Percentiles rank a stretch among this genome's conserved stretches.
Conservation (phyloP, 2,797 vertebrate genomes). For the Ciconia nigra region DNA sequence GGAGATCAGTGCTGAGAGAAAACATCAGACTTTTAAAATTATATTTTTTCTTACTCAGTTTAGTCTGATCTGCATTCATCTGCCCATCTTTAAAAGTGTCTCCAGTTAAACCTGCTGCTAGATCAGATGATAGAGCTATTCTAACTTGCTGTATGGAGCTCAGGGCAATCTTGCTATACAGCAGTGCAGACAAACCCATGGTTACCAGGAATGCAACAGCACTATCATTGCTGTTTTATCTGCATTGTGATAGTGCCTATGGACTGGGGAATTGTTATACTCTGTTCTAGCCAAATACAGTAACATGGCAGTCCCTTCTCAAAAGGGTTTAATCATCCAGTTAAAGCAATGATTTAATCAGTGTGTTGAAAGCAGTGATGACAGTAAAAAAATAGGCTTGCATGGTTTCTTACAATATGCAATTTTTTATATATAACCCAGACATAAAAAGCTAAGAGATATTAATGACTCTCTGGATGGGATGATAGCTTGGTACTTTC, state of each 20-base stretch:
- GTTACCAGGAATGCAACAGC: neutral
- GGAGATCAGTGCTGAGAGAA: neutral
- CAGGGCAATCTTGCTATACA: neutral
- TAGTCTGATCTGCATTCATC: neutral
- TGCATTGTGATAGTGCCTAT: neutral
- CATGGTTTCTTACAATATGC: neutral
- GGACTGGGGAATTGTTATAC: neutral
- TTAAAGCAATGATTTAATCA: conserved; percentile 19
- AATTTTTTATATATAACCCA: neutral
- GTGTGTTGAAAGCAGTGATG: conserved; percentile 21
- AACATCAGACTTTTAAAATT: neutral
- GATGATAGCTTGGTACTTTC: neutral
- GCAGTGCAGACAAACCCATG: neutral
- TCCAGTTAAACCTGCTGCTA: neutral
- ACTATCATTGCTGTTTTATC: neutral
- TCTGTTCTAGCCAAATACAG: neutral
- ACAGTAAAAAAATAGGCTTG: neutral
- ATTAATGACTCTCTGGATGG: neutral
- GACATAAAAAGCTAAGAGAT: neutral
- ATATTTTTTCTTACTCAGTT: neutral
- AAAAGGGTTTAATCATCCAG: neutral
- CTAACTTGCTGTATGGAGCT: neutral
- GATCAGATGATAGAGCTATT: neutral
- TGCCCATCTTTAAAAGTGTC: neutral
- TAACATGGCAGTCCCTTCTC: neutral